Evolutionary conservation across 2,113 vertebrate genomes (phyloP), one percentile per base, ranked within the genome.

Genomic region (Suricata suricatta): DNA sequence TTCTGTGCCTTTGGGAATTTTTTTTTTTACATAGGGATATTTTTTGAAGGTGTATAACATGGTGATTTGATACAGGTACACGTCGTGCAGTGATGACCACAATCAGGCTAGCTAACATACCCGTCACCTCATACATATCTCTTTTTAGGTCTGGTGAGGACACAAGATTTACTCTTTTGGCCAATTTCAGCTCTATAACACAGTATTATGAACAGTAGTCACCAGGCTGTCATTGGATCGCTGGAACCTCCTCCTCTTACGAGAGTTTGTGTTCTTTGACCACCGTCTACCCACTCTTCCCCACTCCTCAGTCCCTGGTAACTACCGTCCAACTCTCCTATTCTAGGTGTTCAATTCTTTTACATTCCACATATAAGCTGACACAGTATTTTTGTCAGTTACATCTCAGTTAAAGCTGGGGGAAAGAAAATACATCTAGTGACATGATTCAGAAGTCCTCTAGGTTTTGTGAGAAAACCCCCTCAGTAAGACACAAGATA

Each of bases 271-370:
- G 11, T 10, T n/a, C 60, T 86, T 29, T 33, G 71, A 27, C 17
- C 25, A 52, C 16, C 25, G 64, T 41, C 27, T 54, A 21, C 27
- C 16, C 7, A 23, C 23, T 38, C 31, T 25, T n/a, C n/a, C n/a
- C 1, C 0, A 5, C 27, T 0, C 9, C 21, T 23, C 25, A 13
- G 13, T 33, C 16, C 33, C 54, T 2, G 9, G 15, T 27, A 52
- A 54, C 80, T 33, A 21, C 88, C 7, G 41, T 64, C 54, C 5
- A 7, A 7, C 11, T 21, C 44, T 38, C 27, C 31, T 13, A 0
- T 86, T 31, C n/a, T 33, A 15, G 14, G 17, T 3, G 71, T 17
- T 15, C 2, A 27, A 4, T 27, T 38, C 11, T 52, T 76, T 57
- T 13, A 82, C 8, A 41, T 64, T 52, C 29, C 27, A 38, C 25